These are phyloP conservation scores for Anthrax anthrax DNA, from an alignment of 2,888 invertebrate genomes.

Conservation along the genomic window DNA sequence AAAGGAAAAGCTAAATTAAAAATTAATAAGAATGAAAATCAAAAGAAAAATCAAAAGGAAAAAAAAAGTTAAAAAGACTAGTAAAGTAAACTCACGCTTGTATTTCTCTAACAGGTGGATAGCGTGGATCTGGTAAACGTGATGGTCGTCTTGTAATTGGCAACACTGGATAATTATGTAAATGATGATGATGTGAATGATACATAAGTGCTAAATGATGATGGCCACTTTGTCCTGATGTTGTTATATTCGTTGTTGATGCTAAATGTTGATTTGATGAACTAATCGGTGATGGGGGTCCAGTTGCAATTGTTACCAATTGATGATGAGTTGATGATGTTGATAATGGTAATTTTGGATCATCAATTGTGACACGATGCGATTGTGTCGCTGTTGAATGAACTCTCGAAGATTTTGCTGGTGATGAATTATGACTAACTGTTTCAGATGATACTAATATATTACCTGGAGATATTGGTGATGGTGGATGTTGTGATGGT, in stretches of 20 bases:
- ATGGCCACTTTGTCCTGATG: slow-evolving; percentile 18
- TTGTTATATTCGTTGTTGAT: slow-evolving; percentile 1
- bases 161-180: slow-evolving; percentile 31
- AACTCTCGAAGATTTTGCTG: slow-evolving; percentile 34
- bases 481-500: slow-evolving; percentile 39
- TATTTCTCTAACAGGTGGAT: slow-evolving; percentile 13
- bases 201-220: slow-evolving; percentile 31
- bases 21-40: background rate
- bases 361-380: slow-evolving; percentile 34
- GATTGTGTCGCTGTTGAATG: slow-evolving; percentile 25
- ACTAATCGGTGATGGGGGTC: slow-evolving; percentile 7
- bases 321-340: slow-evolving; percentile 24
- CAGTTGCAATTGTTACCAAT: slow-evolving; percentile 11
- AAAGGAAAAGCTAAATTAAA: background rate
- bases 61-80: background rate
- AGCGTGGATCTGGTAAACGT: slow-evolving; percentile 16
- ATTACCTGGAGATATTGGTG: slow-evolving; percentile 58
- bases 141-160: slow-evolving; percentile 32
- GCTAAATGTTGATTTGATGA: slow-evolving; percentile 10
- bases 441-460: slow-evolving; percentile 63
- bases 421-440: slow-evolving; percentile 52
- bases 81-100: slow-evolving; percentile 5
- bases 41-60: background rate
- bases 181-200: slow-evolving; percentile 25
- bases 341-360: slow-evolving; percentile 28